Base-by-base conservation (phyloP, 1,140 invertebrate genomes). In the Anastrepha obliqua region DNA sequence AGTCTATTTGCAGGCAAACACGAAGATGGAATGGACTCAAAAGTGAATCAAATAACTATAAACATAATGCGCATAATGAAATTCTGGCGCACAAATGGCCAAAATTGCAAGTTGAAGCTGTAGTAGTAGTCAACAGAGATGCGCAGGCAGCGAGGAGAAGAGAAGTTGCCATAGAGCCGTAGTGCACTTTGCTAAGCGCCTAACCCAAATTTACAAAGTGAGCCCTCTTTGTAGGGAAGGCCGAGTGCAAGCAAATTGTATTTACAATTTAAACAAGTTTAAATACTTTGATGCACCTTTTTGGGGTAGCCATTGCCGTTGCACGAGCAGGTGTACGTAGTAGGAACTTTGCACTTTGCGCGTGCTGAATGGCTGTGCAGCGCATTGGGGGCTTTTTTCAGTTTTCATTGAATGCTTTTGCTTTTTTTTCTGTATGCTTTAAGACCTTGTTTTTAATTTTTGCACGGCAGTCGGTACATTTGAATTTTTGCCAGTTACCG, bases 251-350 rank as follows among this genome's bases (percentile, higher is more conserved):
- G 47, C 74, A 81, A 81, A 81, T 81, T 81, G 74, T 81, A 58
- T 81, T 81, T 81, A 81, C 74, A 81, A 81, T 81, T 81, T 51
- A 81, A 81, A 81, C 74, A 81, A 81, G 74, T 81, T 81, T 55
- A 81, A 81, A 81, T 81, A 81, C 47, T 81, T 81, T 81, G 74
- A 81, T 81, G 74, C 74, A 81, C 47, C 74, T 81, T 81, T 81
- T 20, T 51, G 20, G 51, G 29, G 60, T 7, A 39, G 15, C 2
- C 60, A 74, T 55, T 55, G 51, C 51, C 51, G 51, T 3, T 55
- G 47, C n/a, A 81, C 74, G 11, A n/a, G 2, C 42, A 47, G 60
- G 15, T 62, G 60, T 13, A 44, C 11, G 42, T 13, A 81, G 17
- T 9, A 20, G 47, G 74, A 29, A 81, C 47, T 81, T 51, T 55